phyloP scores from a whole-genome alignment of 2,113 vertebrate species.

The Hypanus sabinus region DNA sequence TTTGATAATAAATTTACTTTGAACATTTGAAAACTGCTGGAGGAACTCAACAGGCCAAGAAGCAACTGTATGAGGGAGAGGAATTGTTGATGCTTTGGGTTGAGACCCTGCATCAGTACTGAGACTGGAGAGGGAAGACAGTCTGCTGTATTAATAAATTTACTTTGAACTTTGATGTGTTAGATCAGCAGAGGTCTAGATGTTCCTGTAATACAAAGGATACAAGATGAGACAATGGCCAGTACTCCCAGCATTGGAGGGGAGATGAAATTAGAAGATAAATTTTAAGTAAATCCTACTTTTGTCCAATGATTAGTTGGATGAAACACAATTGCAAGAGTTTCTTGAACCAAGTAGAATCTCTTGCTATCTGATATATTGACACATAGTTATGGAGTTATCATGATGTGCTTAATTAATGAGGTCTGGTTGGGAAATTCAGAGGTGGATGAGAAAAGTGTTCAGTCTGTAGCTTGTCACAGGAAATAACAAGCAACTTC shows the following conservation, averaged over 20 bases:
- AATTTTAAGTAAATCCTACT: too few species aligned
- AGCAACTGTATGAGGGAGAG: too few species aligned
- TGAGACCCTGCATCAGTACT: too few species aligned
- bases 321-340: neutral
- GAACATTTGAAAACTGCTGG: too few species aligned
- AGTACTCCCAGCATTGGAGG: neutral
- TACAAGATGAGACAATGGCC: neutral
- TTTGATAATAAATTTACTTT: too few species aligned
- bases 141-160: too few species aligned
- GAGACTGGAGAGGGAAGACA: too few species aligned
- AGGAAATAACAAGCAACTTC: neutral
- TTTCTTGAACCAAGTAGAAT: neutral
- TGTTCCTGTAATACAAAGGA: neutral
- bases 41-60: too few species aligned
- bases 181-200: neutral
- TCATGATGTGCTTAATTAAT: neutral
- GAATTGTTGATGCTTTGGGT: too few species aligned
- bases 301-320: neutral
- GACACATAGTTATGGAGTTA: neutral
- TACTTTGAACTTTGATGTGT: neutral
- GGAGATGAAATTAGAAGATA: neutral
- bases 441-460: neutral
- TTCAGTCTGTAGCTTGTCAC: neutral
- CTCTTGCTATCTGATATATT: neutral
- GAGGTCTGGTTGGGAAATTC: neutral